Conservation (phyloP, 2,888 invertebrate genomes). For the Philaethria dido region DNA sequence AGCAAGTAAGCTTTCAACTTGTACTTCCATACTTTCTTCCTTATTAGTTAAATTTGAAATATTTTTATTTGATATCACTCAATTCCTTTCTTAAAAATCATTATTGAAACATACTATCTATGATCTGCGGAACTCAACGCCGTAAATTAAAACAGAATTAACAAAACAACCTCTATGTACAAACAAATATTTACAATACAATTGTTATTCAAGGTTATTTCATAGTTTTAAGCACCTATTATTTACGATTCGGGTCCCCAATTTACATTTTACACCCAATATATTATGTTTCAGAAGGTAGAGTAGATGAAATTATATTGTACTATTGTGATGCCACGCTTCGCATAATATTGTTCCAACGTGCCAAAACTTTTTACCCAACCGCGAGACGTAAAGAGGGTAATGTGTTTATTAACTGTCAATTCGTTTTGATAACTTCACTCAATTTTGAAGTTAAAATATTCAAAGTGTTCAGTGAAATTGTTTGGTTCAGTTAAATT, state of each 20-base stretch:
- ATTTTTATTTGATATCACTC: not conserved
- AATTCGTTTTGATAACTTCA: constrained; percentile 20
- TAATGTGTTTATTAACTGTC: no score
- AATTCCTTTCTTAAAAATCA: no score
- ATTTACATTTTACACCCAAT: constrained; percentile 55
- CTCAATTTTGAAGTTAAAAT: constrained; percentile 15
- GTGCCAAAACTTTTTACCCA: constrained; percentile 71
- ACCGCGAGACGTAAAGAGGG: no score
- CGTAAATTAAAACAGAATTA: not conserved
- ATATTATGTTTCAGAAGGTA: constrained; percentile 31
- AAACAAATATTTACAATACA: not conserved
- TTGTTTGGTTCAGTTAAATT: constrained; percentile 9
- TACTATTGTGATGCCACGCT: constrained; percentile 60
- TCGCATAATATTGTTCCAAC: constrained; percentile 55
- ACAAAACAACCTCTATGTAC: not conserved
- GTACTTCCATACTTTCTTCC: constrained; percentile 34
- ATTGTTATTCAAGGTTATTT: constrained; percentile 43
- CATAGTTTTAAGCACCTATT: constrained; percentile 43
- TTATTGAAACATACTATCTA: no score
- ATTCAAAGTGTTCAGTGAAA: constrained; percentile 15
- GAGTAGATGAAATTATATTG: constrained; percentile 51
- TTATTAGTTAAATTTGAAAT: not conserved
- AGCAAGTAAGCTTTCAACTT: constrained; percentile 33
- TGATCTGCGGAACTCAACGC: not conserved
- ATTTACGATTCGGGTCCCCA: constrained; percentile 56